Evolutionary conservation across 2,113 vertebrate genomes (phyloP), one percentile per base, ranked within the genome.

Genomic region (Forbesichthys papilliferus): DNA sequence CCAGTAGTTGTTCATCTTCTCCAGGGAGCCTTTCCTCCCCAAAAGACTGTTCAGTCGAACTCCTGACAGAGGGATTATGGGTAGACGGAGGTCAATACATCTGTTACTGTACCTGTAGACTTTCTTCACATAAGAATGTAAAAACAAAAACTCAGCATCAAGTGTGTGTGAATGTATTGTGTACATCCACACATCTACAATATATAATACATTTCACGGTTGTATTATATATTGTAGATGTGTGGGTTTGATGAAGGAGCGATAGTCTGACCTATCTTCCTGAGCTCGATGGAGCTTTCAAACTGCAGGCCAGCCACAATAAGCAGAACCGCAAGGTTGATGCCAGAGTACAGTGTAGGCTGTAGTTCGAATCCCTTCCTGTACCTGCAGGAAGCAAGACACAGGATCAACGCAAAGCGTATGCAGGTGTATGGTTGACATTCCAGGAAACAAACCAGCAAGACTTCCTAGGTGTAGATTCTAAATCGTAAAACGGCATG

Each of bases 1-100:
- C 95, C 97, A 98, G 91, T 98, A 99, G 86, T 91, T 96, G 81
- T 93, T 96, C 95, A 99, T 97, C 88, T 96, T 97, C 86, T 98
- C 96, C 86, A 98, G 87, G 74, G 94, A 96, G 63, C 96, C 97
- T 91, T 98, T 98, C 65, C 95, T 94, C 73, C 95, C 96, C 84
- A 99, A 86, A 61, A 99, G 91, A 84, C 94, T 97, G 89, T 97
- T 98, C 79, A 99, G 79, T 34, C 92, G 88, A 63, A 98, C 93
- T 86, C 96, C 98, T 99, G 73, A 56, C 5, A 76, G 14, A 52
- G 18, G 48, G 13, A 27, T 16, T 4, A 33, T 11, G 14, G 34
- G 34, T 5, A 20, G 49, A 33, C 46, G 59, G 6, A 34, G 9
- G 11, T 27, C 4, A 49, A 42, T 42, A 8, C 36, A 42, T 42